Conservation (phyloP, 2,888 invertebrate genomes). For the Serrognathus titanus region DNA sequence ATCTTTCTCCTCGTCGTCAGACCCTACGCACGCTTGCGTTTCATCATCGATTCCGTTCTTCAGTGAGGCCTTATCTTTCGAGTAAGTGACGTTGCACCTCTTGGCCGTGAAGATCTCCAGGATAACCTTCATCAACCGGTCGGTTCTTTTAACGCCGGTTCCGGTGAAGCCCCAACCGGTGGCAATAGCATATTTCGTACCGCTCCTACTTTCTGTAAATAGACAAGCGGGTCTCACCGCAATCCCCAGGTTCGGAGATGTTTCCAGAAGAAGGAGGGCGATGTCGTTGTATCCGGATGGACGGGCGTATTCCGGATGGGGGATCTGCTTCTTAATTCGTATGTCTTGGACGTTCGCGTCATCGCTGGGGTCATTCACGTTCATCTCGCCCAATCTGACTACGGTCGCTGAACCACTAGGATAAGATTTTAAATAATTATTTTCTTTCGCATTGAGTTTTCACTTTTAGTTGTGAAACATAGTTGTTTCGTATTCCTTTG, state of each 20-base stretch:
- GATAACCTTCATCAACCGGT: slow-evolving; percentile 52
- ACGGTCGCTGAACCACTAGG: slow-evolving; percentile 15
- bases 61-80: slow-evolving; percentile 22
- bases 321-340: slow-evolving; percentile 30
- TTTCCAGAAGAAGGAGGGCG: slow-evolving; percentile 44
- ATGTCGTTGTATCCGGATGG: slow-evolving; percentile 49
- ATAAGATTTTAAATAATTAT: too few species aligned
- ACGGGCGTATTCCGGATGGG: slow-evolving; percentile 42
- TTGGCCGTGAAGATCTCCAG: slow-evolving; percentile 41
- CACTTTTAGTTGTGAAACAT: too few species aligned
- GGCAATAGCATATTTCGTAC: slow-evolving; percentile 38
- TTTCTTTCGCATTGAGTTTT: too few species aligned
- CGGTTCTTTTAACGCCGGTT: slow-evolving; percentile 32
- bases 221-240: slow-evolving; percentile 48
- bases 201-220: slow-evolving; percentile 3
- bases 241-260: slow-evolving; percentile 35
- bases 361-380: slow-evolving; percentile 29
- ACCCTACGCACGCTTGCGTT: slow-evolving; percentile 48
- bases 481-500: too few species aligned
- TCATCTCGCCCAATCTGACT: slow-evolving; percentile 23
- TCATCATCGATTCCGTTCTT: slow-evolving; percentile 45
- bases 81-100: slow-evolving; percentile 39
- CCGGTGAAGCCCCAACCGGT: slow-evolving; percentile 50
- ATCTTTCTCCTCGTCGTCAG: slow-evolving; percentile 44
- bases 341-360: slow-evolving; percentile 39